Evolutionary conservation across 2,113 vertebrate genomes (phyloP).

Genomic region (Ciconia maguari): DNA sequence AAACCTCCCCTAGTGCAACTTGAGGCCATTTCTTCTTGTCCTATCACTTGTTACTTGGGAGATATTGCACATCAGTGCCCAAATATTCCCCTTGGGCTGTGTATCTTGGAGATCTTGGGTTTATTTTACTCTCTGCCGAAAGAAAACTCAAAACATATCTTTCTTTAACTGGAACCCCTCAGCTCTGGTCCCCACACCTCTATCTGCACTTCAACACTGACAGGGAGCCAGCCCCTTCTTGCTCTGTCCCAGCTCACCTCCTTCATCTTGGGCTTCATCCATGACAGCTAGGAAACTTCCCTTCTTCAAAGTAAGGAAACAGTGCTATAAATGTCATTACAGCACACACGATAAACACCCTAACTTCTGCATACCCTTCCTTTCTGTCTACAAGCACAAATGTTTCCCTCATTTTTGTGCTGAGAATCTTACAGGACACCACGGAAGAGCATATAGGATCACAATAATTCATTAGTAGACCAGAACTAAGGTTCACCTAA

Average conservation of each 20-base stretch:
- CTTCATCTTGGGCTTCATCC: not conserved
- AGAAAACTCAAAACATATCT: not conserved
- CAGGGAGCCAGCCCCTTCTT: not conserved
- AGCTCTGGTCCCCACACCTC: not conserved
- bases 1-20: too few relatives aligned
- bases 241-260: not conserved
- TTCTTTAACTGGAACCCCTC: not conserved
- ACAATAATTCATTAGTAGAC: not conserved
- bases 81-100: not conserved
- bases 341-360: fast-evolving
- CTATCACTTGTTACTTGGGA: too few relatives aligned
- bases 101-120: not conserved
- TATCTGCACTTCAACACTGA: not conserved
- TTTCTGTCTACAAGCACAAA: not conserved
- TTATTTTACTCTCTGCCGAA: not conserved
- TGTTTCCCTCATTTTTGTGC: not conserved
- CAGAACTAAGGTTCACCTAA: not conserved
- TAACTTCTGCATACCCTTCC: not conserved
- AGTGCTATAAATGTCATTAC: not conserved
- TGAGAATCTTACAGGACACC: not conserved
- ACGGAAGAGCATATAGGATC: not conserved
- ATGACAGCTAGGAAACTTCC: not conserved
- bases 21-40: too few relatives aligned
- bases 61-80: not conserved
- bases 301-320: not conserved